Percentiles rank a stretch among this genome's conserved stretches.
Conservation (phyloP, 2,797 vertebrate genomes). For the Rhinichthys osculus region DNA sequence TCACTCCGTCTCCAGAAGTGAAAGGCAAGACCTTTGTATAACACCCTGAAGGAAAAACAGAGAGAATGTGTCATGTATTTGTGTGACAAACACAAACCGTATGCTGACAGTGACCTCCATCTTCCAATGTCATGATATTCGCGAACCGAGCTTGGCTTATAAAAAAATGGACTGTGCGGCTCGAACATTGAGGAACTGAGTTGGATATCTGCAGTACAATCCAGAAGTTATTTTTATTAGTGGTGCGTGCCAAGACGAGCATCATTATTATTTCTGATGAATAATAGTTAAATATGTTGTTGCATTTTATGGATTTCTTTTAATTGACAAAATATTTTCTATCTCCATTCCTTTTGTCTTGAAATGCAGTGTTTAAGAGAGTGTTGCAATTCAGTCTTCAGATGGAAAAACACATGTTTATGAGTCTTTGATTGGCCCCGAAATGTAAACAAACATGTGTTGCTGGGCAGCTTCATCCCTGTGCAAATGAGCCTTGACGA, state of each 20-base stretch:
- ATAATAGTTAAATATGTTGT: not conserved
- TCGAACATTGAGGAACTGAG: slow-evolving; percentile 3
- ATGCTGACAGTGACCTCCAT: slow-evolving; percentile 5
- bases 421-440: slow-evolving; percentile 32
- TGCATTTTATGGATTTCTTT: not conserved
- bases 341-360: not conserved
- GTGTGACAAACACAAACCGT: not conserved
- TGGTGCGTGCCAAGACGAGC: slow-evolving; percentile 21
- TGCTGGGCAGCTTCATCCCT: slow-evolving; percentile 1
- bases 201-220: not conserved
- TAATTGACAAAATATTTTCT: not conserved
- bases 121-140: not conserved
- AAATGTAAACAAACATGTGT: slow-evolving; percentile 23
- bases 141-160: not conserved
- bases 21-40: not conserved
- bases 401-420: slow-evolving; percentile 39
- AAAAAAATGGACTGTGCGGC: not conserved
- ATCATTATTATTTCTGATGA: not conserved
- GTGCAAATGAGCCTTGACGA: slow-evolving; percentile 31
- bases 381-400: slow-evolving; percentile 12
- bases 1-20: not conserved
- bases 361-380: not conserved
- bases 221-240: slow-evolving; percentile 17
- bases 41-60: not conserved
- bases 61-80: not conserved